phyloP scores from a whole-genome alignment of 2,888 invertebrate species.

The Isotomurus palustris region DNA sequence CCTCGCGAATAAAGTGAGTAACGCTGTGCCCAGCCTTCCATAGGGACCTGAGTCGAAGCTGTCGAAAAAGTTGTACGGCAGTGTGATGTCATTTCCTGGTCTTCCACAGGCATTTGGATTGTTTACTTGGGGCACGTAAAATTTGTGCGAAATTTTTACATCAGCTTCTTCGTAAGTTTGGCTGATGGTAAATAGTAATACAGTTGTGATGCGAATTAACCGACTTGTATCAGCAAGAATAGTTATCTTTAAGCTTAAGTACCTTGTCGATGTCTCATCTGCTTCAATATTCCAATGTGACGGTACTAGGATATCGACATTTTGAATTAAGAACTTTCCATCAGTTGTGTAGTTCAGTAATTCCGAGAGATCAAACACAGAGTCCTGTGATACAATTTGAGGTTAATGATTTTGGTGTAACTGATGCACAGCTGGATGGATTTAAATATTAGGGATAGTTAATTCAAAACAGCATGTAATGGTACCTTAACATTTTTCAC shows the following conservation, averaged over 20 bases:
- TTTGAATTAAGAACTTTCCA: conserved; percentile 29
- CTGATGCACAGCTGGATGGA: not conserved
- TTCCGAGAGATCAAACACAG: conserved; percentile 28
- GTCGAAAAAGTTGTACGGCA: conserved; percentile 35
- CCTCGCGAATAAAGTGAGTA: conserved; percentile 32
- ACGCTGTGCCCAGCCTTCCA: conserved; percentile 34
- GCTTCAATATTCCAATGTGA: conserved; percentile 28
- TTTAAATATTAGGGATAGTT: not conserved
- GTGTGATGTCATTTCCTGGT: conserved; percentile 34
- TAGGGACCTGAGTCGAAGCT: conserved; percentile 12
- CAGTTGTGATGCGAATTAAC: no score
- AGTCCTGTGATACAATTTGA: conserved; percentile 16
- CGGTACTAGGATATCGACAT: conserved; percentile 36
- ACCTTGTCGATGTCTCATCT: conserved; percentile 13
- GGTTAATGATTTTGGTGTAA: not conserved
- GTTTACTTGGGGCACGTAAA: conserved; percentile 19
- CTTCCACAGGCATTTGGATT: conserved; percentile 40
- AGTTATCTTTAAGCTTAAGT: not conserved
- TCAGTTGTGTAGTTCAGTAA: conserved; percentile 20
- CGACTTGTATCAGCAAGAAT: no score
- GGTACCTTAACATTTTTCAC: conserved; percentile 16
- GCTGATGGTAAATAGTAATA: conserved; percentile 10
- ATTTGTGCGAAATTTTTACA: conserved; percentile 24
- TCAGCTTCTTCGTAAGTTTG: conserved; percentile 29
- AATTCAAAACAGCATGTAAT: no score